These are phyloP conservation scores for Metopolophium dirhodum DNA, from an alignment of 1,140 invertebrate species.

Conservation along the genomic window DNA sequence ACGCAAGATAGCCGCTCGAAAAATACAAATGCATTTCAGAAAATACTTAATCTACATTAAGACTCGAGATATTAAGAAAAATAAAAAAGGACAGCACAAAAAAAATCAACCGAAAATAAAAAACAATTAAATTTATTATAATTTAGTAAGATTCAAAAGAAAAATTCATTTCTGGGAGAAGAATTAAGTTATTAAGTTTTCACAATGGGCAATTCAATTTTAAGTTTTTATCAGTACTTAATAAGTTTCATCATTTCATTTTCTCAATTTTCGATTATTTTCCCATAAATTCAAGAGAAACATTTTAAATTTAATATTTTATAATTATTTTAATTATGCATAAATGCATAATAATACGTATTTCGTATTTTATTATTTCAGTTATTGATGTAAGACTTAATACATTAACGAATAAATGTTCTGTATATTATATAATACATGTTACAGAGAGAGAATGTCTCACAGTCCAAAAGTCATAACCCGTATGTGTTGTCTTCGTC, in stretches of 20 bases:
- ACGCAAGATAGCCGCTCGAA: conserved; percentile 45
- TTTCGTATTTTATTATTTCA: neutral
- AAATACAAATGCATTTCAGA: conserved; percentile 45
- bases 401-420: neutral
- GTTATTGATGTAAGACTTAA: neutral
- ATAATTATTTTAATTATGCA: no score
- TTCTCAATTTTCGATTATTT: neutral
- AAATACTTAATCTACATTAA: conserved; percentile 42
- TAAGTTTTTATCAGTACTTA: no score
- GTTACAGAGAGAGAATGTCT: neutral
- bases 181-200: neutral
- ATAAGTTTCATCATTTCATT: neutral
- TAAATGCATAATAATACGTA: neutral
- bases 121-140: neutral
- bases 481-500: no score
- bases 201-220: no score
- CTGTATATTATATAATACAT: neutral
- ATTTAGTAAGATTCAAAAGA: neutral
- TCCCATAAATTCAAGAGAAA: neutral
- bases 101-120: neutral
- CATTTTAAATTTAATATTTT: neutral
- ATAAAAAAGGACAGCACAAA: conserved; percentile 29
- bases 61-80: neutral
- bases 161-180: neutral
- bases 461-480: neutral